Conservation (phyloP, 2,888 invertebrate genomes). For the Horisme vitalbata region DNA sequence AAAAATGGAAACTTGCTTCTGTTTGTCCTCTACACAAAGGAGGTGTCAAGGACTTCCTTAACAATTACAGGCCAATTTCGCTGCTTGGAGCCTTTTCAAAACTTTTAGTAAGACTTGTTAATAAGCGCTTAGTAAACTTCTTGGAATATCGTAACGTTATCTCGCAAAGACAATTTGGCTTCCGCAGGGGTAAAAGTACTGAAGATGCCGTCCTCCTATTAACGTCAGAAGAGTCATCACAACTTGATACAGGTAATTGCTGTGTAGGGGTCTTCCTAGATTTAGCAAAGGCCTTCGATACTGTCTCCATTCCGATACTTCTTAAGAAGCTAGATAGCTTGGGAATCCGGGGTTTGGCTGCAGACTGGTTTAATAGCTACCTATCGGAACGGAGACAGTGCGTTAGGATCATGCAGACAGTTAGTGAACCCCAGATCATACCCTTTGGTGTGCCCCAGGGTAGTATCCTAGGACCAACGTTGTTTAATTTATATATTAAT, state of each 20-base stretch:
- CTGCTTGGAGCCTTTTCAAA: slow-evolving; percentile 12
- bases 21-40: slow-evolving; percentile 20
- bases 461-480: background rate
- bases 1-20: slow-evolving; percentile 14
- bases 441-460: slow-evolving; percentile 2
- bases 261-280: too few species aligned
- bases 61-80: slow-evolving; percentile 26
- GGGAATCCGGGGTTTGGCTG: too few species aligned
- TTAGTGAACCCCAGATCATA: background rate
- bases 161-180: too few species aligned
- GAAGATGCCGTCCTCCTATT: too few species aligned
- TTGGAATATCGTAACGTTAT: background rate
- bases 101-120: slow-evolving; percentile 14
- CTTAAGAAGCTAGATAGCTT: too few species aligned
- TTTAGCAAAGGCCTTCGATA: too few species aligned
- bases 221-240: slow-evolving; percentile 1
- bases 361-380: too few species aligned
- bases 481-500: background rate
- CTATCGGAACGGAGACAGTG: too few species aligned
- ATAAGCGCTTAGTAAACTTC: background rate
- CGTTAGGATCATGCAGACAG: background rate
- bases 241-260: too few species aligned
- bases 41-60: slow-evolving; percentile 1
- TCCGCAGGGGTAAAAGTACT: too few species aligned
- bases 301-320: too few species aligned